Percentiles rank a stretch among this genome's conserved stretches.
Conservation (phyloP, 2,113 vertebrate species). For the Sylvietta virens region DNA sequence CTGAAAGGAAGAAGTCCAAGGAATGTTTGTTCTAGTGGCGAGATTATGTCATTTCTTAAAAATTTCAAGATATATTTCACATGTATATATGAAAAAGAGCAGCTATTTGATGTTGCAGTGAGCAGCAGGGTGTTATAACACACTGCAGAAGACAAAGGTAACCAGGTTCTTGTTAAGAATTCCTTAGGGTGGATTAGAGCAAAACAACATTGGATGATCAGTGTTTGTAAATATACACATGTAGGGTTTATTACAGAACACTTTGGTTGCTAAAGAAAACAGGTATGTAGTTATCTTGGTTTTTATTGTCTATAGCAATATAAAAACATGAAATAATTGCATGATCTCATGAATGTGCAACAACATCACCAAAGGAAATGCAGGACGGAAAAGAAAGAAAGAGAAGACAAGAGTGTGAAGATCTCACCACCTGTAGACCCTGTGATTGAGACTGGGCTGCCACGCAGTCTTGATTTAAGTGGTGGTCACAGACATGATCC, state of each 20-base stretch:
- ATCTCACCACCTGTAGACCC: neutral
- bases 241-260: neutral
- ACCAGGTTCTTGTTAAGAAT: neutral
- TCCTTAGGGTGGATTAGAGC: neutral
- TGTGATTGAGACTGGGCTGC: neutral
- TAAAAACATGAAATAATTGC: neutral
- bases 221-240: neutral
- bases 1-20: neutral
- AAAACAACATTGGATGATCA: neutral
- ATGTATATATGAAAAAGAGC: neutral
- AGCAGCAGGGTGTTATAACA: neutral
- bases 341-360: fast-evolving
- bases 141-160: neutral
- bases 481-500: neutral
- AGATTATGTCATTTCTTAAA: neutral
- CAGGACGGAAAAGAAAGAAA: neutral
- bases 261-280: neutral
- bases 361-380: neutral
- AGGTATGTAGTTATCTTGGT: neutral
- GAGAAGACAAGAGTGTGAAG: neutral
- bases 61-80: neutral
- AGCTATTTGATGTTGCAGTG: neutral
- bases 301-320: neutral
- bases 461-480: fast-evolving
- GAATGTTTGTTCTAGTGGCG: neutral